Conservation (phyloP, 2,797 vertebrate species). For the Muscicapa striata region DNA sequence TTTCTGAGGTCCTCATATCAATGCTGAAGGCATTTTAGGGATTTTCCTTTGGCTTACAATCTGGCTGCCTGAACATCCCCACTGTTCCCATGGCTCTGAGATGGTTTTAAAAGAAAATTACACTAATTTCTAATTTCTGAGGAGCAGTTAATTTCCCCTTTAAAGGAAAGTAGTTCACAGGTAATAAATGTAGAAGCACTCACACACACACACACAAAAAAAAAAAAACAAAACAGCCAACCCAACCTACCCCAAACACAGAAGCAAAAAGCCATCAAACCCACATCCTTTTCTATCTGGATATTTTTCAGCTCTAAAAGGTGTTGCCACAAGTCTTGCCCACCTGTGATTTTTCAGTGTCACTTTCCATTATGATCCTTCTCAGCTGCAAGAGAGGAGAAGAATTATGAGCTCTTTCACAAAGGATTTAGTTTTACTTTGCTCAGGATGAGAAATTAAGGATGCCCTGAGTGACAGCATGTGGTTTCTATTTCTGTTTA, state of each 20-base stretch:
- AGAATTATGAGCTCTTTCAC: slow-evolving; percentile 10
- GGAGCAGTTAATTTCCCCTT: neutral
- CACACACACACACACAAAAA: too few species aligned
- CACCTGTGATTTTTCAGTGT: neutral
- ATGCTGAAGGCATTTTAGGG: neutral
- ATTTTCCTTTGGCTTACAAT: neutral
- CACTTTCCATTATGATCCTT: neutral
- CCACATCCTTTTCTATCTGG: neutral
- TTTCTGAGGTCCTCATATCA: neutral
- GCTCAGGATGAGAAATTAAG: slow-evolving; percentile 47
- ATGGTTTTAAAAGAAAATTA: neutral
- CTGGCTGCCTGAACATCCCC: neutral
- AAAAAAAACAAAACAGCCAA: neutral
- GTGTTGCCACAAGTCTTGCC: neutral
- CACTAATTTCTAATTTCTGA: neutral
- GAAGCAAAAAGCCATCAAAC: neutral
- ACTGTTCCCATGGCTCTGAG: neutral
- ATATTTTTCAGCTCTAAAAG: neutral
- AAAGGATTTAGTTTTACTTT: neutral
- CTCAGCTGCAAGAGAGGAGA: neutral
- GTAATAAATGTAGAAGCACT: neutral
- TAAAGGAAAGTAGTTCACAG: neutral
- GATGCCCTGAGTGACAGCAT: slow-evolving; percentile 17
- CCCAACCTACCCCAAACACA: rapidly evolving
- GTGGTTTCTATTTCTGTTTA: slow-evolving; percentile 56